Evolutionary conservation across 2,888 invertebrate genomes (phyloP).

Genomic region (Volucella zonaria): DNA sequence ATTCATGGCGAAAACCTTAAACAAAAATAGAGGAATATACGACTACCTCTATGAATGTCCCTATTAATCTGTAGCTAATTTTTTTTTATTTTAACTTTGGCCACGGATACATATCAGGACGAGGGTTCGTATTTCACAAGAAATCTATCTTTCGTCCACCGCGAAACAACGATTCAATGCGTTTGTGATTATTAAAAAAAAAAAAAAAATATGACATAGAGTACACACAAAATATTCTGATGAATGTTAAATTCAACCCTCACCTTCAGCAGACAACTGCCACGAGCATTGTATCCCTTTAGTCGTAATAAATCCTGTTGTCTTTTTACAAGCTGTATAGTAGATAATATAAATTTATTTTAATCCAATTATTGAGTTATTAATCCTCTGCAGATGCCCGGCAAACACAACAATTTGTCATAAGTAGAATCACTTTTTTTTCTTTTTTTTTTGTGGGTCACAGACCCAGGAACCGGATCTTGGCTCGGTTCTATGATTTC

Average conservation of each 20-base stretch:
- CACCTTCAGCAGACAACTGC: slow-evolving; percentile 67
- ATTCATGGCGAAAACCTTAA: slow-evolving; percentile 53
- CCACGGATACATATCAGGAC: slow-evolving; percentile 26
- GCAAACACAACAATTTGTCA: slow-evolving; percentile 13
- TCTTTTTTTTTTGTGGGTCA: slow-evolving; percentile 17
- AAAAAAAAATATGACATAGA: not conserved
- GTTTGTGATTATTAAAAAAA: slow-evolving; percentile 55
- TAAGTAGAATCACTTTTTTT: slow-evolving; percentile 15
- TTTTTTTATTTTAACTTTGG: not conserved
- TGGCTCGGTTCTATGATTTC: slow-evolving; percentile 9
- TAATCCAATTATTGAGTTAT: slow-evolving; percentile 69
- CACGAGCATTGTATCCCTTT: slow-evolving; percentile 61
- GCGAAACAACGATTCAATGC: slow-evolving; percentile 12
- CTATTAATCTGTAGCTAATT: slow-evolving; percentile 19
- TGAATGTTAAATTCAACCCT: slow-evolving; percentile 60
- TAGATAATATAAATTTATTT: slow-evolving; percentile 50
- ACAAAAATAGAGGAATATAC: not conserved
- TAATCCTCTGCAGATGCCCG: slow-evolving; percentile 47
- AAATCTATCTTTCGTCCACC: slow-evolving; percentile 16
- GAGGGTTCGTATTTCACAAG: slow-evolving; percentile 54
- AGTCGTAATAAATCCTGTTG: slow-evolving; percentile 54
- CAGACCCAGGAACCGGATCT: slow-evolving; percentile 1
- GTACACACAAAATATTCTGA: slow-evolving; percentile 43
- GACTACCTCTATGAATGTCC: not conserved
- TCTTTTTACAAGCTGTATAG: slow-evolving; percentile 37